phyloP scores from a whole-genome alignment of 2,888 invertebrate species.

The Sarcophaga subvicina region DNA sequence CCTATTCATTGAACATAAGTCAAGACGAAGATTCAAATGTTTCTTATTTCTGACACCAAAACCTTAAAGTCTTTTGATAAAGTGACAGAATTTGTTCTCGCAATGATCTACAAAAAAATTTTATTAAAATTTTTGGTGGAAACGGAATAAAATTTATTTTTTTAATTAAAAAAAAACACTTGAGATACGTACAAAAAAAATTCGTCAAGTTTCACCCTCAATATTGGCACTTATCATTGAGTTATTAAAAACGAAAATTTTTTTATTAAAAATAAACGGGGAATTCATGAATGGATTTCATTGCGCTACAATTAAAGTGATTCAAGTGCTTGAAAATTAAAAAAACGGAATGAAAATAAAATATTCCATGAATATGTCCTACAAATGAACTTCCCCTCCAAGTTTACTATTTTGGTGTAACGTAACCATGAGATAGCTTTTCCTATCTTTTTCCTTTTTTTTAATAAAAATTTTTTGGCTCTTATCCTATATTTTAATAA shows the following conservation, averaged over 20 bases:
- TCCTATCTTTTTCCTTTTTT: constrained; percentile 36
- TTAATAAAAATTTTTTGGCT: constrained; percentile 23
- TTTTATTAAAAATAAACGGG: not conserved
- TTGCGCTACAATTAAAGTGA: constrained; percentile 30
- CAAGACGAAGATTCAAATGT: no score
- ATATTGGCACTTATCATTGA: not conserved
- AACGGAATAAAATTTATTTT: no score
- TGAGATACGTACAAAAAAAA: no score
- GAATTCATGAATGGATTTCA: not conserved
- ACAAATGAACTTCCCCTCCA: constrained; percentile 9
- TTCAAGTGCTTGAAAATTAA: not conserved
- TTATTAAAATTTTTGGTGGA: no score
- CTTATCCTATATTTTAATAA: constrained; percentile 60
- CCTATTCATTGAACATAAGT: no score
- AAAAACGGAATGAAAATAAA: not conserved
- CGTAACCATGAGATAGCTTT: constrained; percentile 27
- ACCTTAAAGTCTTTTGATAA: no score
- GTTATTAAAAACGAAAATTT: not conserved
- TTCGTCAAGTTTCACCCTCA: not conserved
- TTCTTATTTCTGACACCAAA: no score
- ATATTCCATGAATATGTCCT: not conserved
- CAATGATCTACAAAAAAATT: no score
- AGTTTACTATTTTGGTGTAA: not conserved
- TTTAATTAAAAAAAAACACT: no score
- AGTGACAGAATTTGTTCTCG: no score